phyloP scores from a whole-genome alignment of 2,797 vertebrate genomes.

The Eupleurogrammus muticus region DNA sequence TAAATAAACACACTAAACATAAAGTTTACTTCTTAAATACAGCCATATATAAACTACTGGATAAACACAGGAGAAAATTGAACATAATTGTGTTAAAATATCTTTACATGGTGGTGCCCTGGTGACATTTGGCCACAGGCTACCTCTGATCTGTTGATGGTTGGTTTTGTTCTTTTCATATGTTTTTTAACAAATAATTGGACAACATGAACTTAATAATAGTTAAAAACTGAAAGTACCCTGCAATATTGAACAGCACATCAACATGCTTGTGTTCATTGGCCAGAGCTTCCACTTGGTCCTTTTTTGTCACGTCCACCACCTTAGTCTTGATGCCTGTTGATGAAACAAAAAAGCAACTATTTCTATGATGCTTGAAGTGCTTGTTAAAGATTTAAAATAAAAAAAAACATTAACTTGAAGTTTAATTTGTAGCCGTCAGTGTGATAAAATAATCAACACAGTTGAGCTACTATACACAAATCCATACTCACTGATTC shows the following conservation, averaged over 20 bases:
- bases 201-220: neutral
- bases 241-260: conserved; percentile 93
- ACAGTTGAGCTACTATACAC: neutral
- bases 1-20: neutral
- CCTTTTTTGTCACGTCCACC: conserved; percentile 93
- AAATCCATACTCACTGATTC: neutral
- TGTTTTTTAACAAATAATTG: neutral
- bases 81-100: no score
- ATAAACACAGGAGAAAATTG: no score
- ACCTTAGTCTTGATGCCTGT: conserved; percentile 90
- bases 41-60: neutral
- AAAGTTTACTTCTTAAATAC: no score
- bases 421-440: neutral
- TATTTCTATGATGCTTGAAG: neutral
- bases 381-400: neutral
- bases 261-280: conserved; percentile 89
- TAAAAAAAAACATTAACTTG: neutral
- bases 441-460: neutral
- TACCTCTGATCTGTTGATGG: neutral
- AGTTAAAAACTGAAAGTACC: conserved; percentile 81
- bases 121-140: no score
- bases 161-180: neutral
- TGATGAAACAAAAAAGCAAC: conserved; percentile 1
- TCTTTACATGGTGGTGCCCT: no score
- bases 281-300: conserved; percentile 91